Evolutionary conservation across 2,797 vertebrate species (phyloP), one percentile per base, ranked within the genome.

Genomic region (Malacoraja senta): DNA sequence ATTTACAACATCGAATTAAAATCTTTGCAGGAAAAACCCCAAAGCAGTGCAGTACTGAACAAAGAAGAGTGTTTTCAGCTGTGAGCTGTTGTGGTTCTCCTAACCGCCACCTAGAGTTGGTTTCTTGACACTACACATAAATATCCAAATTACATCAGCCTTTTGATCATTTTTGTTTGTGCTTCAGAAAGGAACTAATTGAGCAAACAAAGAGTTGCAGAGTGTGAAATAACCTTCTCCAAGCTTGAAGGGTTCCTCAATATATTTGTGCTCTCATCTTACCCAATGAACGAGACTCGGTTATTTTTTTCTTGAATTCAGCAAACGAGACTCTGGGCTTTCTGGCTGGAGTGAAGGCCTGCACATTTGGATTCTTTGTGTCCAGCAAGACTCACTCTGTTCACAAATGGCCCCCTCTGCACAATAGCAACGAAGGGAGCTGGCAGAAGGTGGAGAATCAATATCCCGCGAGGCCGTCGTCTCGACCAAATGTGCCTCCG

Each of bases 121-220:
- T 76, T 29, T 53, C 12, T 58, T 13, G 68, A 3, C 38, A 58
- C 2, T 58, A 26, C 68, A 17, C 58, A n/a, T 29, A 38, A 44
- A 91, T 26, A 13, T 29, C 12, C 44, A 71, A 58, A 92, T 92
- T 92, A 71, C 90, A 92, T 92, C 90, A 91, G 90, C 90, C 38
- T 91, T 38, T 29, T 35, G 13, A 29, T 53, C 35, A 44, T 29
- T 29, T 13, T 74, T 44, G 63, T 91, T 71, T 91, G 32, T 63
- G 10, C 29, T 91, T 68, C 10, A 29, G 35, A 24, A 72, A 53
- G 71, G 90, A 91, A 91, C 71, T 13, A 74, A 53, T 24, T 74
- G 24, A 17, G 38, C 35, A 53, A 9, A 53, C 63, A 72, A 71
- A 29, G 65, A 53, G 71, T 17, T 38, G 44, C 4, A 6, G 26